Evolutionary conservation across 2,113 vertebrate species (phyloP).

Genomic region (Malurus alboscapulatus): DNA sequence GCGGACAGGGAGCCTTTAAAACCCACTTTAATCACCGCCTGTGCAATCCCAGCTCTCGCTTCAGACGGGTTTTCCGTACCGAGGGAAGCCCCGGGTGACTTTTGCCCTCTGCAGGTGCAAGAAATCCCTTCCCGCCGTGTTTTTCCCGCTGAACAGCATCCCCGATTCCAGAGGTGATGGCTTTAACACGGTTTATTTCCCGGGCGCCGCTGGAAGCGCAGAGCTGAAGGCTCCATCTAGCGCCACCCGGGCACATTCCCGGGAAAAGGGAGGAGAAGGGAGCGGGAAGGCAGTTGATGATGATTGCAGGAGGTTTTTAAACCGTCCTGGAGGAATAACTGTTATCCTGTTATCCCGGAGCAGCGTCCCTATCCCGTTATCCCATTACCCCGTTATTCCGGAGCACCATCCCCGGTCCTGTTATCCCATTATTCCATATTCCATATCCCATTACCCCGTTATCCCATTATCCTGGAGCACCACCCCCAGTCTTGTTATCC

Average conservation of each 20-base stretch:
- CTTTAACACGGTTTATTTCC: rapidly evolving
- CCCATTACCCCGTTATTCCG: background rate
- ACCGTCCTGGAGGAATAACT: background rate
- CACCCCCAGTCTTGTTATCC: no score
- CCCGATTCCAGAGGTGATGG: rapidly evolving
- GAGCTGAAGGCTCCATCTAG: conserved; percentile 10
- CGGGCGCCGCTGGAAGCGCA: rapidly evolving
- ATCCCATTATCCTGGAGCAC: rapidly evolving
- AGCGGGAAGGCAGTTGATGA: rapidly evolving
- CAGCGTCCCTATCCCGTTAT: background rate
- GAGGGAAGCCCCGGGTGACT: background rate
- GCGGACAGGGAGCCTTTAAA: background rate
- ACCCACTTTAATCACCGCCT: rapidly evolving
- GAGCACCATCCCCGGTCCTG: no score
- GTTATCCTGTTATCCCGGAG: rapidly evolving
- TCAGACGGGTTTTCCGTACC: background rate
- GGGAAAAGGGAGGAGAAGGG: rapidly evolving
- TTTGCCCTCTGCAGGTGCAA: background rate
- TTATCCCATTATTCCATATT: background rate
- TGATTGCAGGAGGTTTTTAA: background rate
- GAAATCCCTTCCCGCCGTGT: background rate
- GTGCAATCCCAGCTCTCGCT: rapidly evolving
- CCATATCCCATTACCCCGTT: no score
- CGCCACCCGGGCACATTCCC: background rate
- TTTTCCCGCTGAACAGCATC: rapidly evolving